Conservation (phyloP, 2,797 vertebrate genomes). For the Microcaecilia unicolor region DNA sequence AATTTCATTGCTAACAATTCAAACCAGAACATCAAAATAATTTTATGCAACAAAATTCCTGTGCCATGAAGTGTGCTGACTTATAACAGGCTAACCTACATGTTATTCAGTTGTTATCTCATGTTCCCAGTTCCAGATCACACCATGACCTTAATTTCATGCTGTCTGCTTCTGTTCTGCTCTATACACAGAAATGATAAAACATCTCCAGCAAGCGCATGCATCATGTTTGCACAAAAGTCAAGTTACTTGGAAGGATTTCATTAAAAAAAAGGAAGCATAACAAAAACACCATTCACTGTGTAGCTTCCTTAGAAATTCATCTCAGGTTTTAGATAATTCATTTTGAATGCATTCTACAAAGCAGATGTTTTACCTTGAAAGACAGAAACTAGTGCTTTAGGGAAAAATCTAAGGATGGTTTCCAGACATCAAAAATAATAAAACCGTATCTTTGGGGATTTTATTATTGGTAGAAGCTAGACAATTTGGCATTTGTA, state of each 20-base stretch:
- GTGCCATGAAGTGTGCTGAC: neutral
- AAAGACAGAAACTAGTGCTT: too few species aligned
- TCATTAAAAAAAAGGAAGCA: too few species aligned
- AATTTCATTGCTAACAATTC: neutral
- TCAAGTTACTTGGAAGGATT: slow-evolving; percentile 15
- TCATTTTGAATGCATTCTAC: too few species aligned
- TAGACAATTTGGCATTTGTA: too few species aligned
- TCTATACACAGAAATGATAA: slow-evolving; percentile 16
- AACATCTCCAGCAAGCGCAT: slow-evolving; percentile 13
- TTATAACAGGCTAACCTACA: neutral
- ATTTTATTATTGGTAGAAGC: too few species aligned
- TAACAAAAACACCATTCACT: too few species aligned
- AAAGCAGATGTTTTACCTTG: neutral
- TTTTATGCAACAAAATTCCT: neutral
- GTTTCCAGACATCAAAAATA: too few species aligned
- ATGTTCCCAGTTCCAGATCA: slow-evolving; percentile 11
- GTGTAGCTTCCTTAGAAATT: neutral
- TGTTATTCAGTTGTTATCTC: slow-evolving; percentile 4
- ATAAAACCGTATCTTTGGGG: too few species aligned
- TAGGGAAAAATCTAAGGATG: too few species aligned
- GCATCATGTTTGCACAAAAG: slow-evolving; percentile 22
- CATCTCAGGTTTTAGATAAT: neutral
- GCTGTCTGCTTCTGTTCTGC: slow-evolving; percentile 15
- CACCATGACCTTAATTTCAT: slow-evolving; percentile 32
- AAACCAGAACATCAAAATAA: neutral